phyloP scores from a whole-genome alignment of 2,113 vertebrate species.

The Silurus glanis region DNA sequence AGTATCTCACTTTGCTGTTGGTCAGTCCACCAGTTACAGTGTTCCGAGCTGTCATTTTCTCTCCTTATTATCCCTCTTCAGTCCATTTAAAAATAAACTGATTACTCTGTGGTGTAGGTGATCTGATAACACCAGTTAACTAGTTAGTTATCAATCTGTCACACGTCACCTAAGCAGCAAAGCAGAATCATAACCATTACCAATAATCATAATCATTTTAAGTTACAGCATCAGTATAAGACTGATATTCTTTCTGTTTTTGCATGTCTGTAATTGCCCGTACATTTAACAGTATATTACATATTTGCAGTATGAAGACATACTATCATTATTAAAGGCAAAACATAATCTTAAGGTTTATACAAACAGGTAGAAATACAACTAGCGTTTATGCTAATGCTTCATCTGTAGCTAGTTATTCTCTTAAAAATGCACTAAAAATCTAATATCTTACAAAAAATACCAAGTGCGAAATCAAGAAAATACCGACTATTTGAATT shows the following conservation, averaged over 20 bases:
- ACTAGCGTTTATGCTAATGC: background rate
- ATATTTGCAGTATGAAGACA: background rate
- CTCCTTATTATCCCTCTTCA: background rate
- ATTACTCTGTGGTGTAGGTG: background rate
- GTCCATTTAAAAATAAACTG: background rate
- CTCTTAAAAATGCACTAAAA: background rate
- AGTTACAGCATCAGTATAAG: background rate
- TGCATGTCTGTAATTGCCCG: background rate
- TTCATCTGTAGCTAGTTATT: background rate
- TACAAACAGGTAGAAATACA: background rate
- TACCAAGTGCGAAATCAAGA: background rate
- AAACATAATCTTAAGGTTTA: background rate
- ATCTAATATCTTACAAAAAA: background rate
- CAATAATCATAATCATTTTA: no score
- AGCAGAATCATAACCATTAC: background rate
- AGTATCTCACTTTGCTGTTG: constrained; percentile 87
- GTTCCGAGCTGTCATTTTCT: constrained; percentile 83
- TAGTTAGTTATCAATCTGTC: no score
- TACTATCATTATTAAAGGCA: background rate
- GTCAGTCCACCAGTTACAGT: constrained; percentile 74
- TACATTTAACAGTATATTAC: background rate
- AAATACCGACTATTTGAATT: background rate
- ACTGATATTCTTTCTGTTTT: background rate
- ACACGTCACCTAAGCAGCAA: background rate
- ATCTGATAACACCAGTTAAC: background rate